Base-by-base conservation (phyloP, 2,113 vertebrate genomes). In the Bujurquina vittata region DNA sequence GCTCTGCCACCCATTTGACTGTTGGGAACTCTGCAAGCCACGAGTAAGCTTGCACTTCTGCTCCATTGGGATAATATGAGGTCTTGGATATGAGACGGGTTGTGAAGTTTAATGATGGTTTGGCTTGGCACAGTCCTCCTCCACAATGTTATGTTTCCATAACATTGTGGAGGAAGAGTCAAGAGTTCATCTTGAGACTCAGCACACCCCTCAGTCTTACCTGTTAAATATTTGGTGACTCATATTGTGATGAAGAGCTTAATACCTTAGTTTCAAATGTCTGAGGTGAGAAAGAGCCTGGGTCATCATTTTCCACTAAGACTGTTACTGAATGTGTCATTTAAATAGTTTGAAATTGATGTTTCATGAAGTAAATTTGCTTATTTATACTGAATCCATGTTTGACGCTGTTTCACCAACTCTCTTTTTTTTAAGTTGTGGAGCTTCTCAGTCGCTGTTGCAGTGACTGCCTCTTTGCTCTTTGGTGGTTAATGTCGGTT, bases 141-240 rank as follows among this genome's bases (percentile, higher is more conserved):
- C 37, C 52, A 87, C 12, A 23, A 29, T 69, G 23, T 52, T 29
- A 69, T 69, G 17, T 12, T 72, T 31, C 17, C 35, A 37, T 37
- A 37, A 37, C 35, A 37, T 37, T 10, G 35, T 37, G 35, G 35
- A 37, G 35, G 35, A 37, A 37, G 35, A 37, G 35, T 37, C 2
- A 10, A 37, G 35, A 37, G 35, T 37, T 56, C 4, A 23, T 55
- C 37, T 29, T 49, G 40, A 52, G 61, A 22, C 59, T 62, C 29
- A 37, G 56, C 35, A 46, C n/a, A 56, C 67, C 43, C 14, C 15
- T 52, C 52, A n/a, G 52, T 63, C 40, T 20, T 43, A 33, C 55
- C 33, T 79, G 56, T 79, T 83, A 33, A 55, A 22, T 76, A 75
- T 77, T 49, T 40, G 17, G 20, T 87, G 67, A 61, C 49, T 85